Base-by-base conservation (phyloP, 2,797 vertebrate genomes). In the Spondyliosoma cantharus region DNA sequence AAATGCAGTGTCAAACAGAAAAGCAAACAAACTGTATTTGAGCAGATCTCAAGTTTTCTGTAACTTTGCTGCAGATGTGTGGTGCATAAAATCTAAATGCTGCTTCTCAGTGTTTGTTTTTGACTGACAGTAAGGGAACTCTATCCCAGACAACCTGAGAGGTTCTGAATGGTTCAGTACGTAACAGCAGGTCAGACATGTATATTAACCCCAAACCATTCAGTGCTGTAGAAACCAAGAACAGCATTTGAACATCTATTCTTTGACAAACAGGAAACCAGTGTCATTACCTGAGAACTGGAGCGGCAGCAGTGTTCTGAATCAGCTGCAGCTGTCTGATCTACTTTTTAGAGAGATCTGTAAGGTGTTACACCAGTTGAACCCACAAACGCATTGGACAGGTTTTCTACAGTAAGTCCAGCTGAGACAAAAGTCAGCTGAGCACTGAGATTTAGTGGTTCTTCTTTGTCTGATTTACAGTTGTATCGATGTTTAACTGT, bases 1-100 rank as follows among this genome's bases (percentile, higher is more conserved):
- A 54, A 43, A 56, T 25, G 15, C 49, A 22, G 15, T 24, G 20
- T 13, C 1, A 42, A 53, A 42, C 29, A 42, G 19, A 20, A 22
- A 57, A 57, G 52, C n/a, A 54, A 57, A 14, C 14, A 9, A 43
- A 25, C 32, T 19, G 6, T 3, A 46, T 53, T 49, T 16, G 11
- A 29, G 19, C 15, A 27, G n/a, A 71, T 20, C 29, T 42, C 27
- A 27, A 11, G 22, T 56, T 57, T n/a, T 66, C 63, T 75, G 45
- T 12, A 46, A 50, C 27, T 66, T 50, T 66, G 29, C 7, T 58
- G 20, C 45, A 42, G 9, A 74, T 42, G 5, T 37, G 52, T 46
- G 22, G 27, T 27, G 19, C 29, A 32, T 42, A 13, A 67, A 50
- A 20, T 27, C 16, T 67, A 17, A 37, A 16, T 19, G 29, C 63